These are phyloP conservation scores for Poecilus cupreus DNA, from an alignment of 2,888 invertebrate genomes.

Conservation along the genomic window DNA sequence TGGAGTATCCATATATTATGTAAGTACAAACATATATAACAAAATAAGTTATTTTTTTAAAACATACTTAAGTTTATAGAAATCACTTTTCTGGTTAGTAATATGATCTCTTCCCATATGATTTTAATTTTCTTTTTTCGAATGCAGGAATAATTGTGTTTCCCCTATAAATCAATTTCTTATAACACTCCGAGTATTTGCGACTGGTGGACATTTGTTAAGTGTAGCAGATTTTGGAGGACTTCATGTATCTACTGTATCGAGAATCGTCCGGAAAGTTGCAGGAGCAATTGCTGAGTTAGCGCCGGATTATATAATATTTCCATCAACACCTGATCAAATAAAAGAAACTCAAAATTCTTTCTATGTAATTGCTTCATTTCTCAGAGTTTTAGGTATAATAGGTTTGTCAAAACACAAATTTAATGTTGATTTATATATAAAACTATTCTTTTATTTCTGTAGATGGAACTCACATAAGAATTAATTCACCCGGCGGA, in stretches of 20 bases:
- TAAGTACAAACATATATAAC: neutral
- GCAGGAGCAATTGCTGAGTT: slow-evolving; percentile 62
- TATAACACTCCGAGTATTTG: neutral
- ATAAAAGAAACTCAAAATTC: slow-evolving; percentile 55
- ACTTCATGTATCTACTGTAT: slow-evolving; percentile 61
- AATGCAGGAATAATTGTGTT: slow-evolving; percentile 16
- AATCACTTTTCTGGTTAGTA: neutral
- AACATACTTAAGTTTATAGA: neutral
- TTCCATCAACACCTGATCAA: slow-evolving; percentile 60
- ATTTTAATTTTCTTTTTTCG: too few species aligned
- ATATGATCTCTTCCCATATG: too few species aligned
- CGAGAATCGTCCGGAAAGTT: slow-evolving; percentile 61
- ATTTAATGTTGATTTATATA: neutral
- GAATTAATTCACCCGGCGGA: slow-evolving; percentile 63
- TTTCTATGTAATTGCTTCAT: slow-evolving; percentile 62
- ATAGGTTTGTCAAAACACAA: neutral
- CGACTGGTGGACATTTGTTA: slow-evolving; percentile 18
- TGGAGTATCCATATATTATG: slow-evolving; percentile 1
- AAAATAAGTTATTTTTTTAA: neutral
- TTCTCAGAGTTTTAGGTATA: slow-evolving; percentile 63
- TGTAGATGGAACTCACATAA: slow-evolving; percentile 64
- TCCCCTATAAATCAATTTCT: neutral
- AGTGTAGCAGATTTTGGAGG: slow-evolving; percentile 61
- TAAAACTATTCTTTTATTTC: neutral
- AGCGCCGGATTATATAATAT: slow-evolving; percentile 54